Percentiles rank a stretch among this genome's conserved stretches.
Evolutionary conservation across 2,113 vertebrate species (phyloP).

Genomic region (Odontophorus gujanensis): DNA sequence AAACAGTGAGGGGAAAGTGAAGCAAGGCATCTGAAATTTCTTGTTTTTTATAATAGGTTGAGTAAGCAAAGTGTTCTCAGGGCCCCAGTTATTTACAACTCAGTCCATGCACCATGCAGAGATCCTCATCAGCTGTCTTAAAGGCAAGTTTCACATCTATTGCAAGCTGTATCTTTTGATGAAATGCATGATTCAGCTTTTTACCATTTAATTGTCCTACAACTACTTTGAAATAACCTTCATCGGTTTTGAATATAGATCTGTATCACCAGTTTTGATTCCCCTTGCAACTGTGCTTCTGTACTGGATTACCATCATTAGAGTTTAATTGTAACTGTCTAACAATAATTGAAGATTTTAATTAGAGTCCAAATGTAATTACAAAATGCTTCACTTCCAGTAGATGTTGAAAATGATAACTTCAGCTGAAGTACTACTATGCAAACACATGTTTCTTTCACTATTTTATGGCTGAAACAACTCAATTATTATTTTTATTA

Average conservation of each 20-base stretch:
- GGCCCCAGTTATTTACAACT: slow-evolving; percentile 47
- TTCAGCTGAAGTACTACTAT: neutral
- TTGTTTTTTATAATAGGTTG: slow-evolving; percentile 38
- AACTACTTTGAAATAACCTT: slow-evolving; percentile 29
- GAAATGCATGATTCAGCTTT: neutral
- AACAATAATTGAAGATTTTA: neutral
- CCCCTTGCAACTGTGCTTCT: neutral
- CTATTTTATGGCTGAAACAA: neutral
- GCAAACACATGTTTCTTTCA: neutral
- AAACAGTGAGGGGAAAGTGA: slow-evolving; percentile 48
- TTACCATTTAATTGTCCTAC: neutral
- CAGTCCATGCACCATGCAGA: neutral
- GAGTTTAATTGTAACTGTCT: neutral
- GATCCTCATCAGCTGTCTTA: slow-evolving; percentile 1
- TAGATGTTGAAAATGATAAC: neutral
- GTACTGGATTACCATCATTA: neutral
- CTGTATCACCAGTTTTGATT: neutral
- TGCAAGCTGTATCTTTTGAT: neutral
- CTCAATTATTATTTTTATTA: neutral
- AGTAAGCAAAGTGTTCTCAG: slow-evolving; percentile 34
- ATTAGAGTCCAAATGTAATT: neutral
- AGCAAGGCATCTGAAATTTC: slow-evolving; percentile 9
- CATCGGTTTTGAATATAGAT: slow-evolving; percentile 36
- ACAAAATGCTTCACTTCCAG: neutral
- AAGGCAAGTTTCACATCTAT: neutral